Evolutionary conservation across 1,140 invertebrate species (phyloP).

Genomic region (Paramacrobiotus metropolitanus): DNA sequence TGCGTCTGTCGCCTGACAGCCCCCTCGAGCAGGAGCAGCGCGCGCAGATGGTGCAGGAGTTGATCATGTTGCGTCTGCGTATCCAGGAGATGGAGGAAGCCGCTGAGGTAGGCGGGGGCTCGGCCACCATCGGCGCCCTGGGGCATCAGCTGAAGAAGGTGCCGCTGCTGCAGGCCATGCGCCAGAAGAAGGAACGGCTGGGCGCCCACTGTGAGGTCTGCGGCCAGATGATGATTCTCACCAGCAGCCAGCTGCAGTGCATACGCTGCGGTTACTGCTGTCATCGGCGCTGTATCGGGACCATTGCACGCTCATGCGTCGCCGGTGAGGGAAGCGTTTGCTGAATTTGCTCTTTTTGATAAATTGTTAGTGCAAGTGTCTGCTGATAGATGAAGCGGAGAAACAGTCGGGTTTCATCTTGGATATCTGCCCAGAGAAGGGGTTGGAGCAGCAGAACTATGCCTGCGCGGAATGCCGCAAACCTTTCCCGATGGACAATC

Average conservation of each 20-base stretch:
- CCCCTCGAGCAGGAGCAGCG: background rate
- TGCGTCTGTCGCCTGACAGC: background rate
- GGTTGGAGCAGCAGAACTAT: background rate
- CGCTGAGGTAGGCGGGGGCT: background rate
- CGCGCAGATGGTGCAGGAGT: background rate
- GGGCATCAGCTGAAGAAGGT: background rate
- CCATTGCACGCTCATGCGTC: background rate
- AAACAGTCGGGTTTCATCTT: background rate
- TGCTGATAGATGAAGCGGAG: background rate
- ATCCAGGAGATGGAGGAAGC: background rate
- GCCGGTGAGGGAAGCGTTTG: too few species aligned
- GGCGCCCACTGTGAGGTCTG: background rate
- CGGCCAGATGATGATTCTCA: background rate
- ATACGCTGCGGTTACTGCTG: background rate
- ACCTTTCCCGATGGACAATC: constrained; percentile 2
- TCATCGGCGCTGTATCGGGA: background rate
- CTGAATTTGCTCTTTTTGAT: too few species aligned
- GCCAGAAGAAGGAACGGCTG: too few species aligned
- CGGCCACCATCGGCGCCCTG: background rate
- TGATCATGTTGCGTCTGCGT: background rate
- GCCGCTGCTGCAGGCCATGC: background rate
- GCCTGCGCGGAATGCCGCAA: constrained; percentile 3
- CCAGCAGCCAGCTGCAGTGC: background rate
- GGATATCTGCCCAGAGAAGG: constrained; percentile 2
- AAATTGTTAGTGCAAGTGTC: too few species aligned